Percentiles rank a stretch among this genome's conserved stretches.
Conservation (phyloP, 2,113 vertebrate species). For the Sciurus niger region DNA sequence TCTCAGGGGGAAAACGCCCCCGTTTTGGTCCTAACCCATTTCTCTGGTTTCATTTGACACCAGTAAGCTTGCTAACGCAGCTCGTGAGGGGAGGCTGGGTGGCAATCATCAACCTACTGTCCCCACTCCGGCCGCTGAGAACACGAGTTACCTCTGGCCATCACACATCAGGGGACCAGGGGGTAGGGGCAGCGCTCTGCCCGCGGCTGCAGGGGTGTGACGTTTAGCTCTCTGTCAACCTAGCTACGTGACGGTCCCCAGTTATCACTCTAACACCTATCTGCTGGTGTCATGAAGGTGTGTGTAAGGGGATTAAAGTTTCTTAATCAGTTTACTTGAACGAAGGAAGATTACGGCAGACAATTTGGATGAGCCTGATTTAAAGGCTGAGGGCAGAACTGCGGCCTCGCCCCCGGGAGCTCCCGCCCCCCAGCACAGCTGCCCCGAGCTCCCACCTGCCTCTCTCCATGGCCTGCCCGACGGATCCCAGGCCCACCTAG, state of each 20-base stretch:
- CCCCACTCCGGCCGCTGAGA: rapidly evolving
- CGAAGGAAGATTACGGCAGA: neutral
- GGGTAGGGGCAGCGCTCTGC: neutral
- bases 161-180: too few species aligned
- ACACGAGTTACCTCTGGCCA: neutral
- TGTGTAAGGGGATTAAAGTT: neutral
- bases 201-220: rapidly evolving
- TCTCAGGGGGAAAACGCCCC: neutral
- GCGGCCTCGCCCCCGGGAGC: neutral
- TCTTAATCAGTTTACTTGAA: slow-evolving; percentile 10
- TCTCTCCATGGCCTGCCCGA: rapidly evolving
- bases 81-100: neutral
- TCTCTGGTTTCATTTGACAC: neutral
- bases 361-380: neutral
- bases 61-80: neutral
- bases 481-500: neutral
- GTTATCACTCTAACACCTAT: neutral
- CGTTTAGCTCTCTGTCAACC: neutral
- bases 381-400: neutral
- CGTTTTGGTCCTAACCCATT: neutral
- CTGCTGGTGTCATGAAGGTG: neutral
- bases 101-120: neutral
- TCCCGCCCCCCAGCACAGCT: neutral
- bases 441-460: neutral
- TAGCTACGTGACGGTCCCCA: neutral